phyloP scores from a whole-genome alignment of 2,113 vertebrate species.

The Hemibagrus wyckioides region DNA sequence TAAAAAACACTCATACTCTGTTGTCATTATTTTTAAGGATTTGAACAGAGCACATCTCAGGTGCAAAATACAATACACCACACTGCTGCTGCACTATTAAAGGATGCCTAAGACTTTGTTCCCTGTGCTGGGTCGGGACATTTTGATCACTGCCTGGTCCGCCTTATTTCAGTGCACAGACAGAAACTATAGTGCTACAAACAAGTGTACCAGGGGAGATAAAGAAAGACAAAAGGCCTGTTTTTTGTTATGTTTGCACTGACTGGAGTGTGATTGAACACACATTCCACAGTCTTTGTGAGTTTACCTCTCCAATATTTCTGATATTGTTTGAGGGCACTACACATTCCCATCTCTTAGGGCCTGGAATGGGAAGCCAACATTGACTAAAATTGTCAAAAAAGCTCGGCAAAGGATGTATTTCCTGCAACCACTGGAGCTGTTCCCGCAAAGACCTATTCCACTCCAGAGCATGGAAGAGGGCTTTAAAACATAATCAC shows the following conservation, averaged over 20 bases:
- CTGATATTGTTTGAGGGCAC: not conserved
- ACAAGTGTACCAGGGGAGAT: not conserved
- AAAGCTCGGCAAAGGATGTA: not conserved
- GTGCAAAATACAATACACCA: not conserved
- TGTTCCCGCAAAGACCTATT: not conserved
- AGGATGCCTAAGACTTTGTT: not conserved
- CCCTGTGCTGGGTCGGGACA: not conserved
- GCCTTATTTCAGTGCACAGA: not conserved
- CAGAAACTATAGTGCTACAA: not conserved
- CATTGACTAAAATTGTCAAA: not conserved
- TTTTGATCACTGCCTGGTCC: not conserved
- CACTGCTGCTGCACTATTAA: not conserved
- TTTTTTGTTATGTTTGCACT: too few species aligned
- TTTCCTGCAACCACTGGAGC: not conserved
- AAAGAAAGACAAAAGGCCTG: not conserved
- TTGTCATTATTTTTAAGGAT: slow-evolving; percentile 1
- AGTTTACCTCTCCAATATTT: not conserved
- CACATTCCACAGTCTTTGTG: not conserved
- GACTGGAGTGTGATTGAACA: not conserved
- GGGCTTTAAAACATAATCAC: not conserved
- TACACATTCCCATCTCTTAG: not conserved
- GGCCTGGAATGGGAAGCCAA: not conserved
- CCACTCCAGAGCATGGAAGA: not conserved
- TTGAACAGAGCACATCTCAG: not conserved
- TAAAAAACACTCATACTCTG: not conserved